Percentiles rank a stretch among this genome's conserved stretches.
Evolutionary conservation across 2,113 vertebrate species (phyloP).

Genomic region (Tapirus terrestris): DNA sequence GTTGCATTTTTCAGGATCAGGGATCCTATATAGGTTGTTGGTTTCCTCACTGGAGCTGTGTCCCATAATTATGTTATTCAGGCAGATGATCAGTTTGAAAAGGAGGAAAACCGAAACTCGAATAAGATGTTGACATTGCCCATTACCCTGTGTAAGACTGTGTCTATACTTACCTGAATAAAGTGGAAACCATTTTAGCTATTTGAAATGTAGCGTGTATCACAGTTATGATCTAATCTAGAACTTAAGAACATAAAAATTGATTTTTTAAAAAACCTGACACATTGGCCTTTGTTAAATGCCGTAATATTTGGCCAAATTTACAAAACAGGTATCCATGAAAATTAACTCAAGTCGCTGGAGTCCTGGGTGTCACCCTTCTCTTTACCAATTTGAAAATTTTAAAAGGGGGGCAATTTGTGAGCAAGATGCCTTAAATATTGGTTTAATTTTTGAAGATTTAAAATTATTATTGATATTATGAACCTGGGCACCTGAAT

Average conservation of each 20-base stretch:
- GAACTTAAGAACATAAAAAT: background rate
- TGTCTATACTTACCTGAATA: background rate
- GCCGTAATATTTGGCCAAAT: background rate
- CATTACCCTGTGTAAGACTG: background rate
- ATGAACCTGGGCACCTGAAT: background rate
- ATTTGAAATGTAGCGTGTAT: background rate
- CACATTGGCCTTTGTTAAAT: background rate
- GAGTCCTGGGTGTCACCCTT: background rate
- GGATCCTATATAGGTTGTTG: slow-evolving; percentile 41
- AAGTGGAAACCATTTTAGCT: background rate
- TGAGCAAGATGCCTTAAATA: background rate
- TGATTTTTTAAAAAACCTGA: background rate
- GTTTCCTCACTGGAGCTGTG: slow-evolving; percentile 31
- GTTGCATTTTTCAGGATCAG: slow-evolving; percentile 72
- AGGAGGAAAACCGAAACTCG: slow-evolving; percentile 57
- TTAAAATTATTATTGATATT: background rate
- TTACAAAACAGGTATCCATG: background rate
- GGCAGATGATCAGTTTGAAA: slow-evolving; percentile 57
- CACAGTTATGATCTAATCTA: background rate
- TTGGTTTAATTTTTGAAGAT: background rate
- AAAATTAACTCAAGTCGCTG: background rate
- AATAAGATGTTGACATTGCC: slow-evolving; percentile 48
- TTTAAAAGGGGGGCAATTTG: background rate
- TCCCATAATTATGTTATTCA: slow-evolving; percentile 71
- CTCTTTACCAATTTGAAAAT: background rate